These are phyloP conservation scores for Ectemnius lituratus DNA, from an alignment of 2,888 invertebrate genomes.

Conservation along the genomic window DNA sequence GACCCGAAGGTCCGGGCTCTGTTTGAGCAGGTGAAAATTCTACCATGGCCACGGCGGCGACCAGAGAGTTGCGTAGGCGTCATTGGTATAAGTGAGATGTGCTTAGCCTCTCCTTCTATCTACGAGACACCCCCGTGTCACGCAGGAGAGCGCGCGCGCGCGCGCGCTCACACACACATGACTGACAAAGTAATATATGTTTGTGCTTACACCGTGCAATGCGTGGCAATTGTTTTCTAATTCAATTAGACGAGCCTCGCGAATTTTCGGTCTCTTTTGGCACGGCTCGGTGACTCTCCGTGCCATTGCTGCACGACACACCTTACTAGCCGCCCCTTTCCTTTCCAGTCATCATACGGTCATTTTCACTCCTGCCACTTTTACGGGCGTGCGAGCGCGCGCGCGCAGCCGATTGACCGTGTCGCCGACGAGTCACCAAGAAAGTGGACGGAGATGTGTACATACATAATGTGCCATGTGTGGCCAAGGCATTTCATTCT, in stretches of 20 bases:
- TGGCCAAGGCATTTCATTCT: too few species aligned
- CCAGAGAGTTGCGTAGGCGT: conserved; percentile 57
- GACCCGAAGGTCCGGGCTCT: conserved; percentile 62
- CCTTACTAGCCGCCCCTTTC: conserved; percentile 27
- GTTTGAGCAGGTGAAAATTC: conserved; percentile 77
- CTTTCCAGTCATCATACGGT: conserved; percentile 16
- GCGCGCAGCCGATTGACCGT: too few species aligned
- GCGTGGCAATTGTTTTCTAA: conserved; percentile 72
- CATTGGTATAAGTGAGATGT: conserved; percentile 36
- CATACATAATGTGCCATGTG: too few species aligned
- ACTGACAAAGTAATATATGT: conserved; percentile 19
- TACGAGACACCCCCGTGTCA: not conserved
- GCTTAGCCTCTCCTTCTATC: conserved; percentile 10
- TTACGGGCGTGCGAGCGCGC: not conserved
- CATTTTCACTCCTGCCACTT: conserved; percentile 24
- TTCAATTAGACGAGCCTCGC: conserved; percentile 71
- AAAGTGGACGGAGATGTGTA: not conserved
- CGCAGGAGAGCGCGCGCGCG: not conserved
- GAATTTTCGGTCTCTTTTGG: conserved; percentile 61
- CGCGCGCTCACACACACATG: not conserved
- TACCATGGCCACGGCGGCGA: conserved; percentile 54
- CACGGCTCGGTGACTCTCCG: conserved; percentile 3
- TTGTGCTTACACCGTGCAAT: conserved; percentile 19
- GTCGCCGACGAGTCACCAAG: not conserved
- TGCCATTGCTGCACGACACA: too few species aligned